These are phyloP conservation scores for Ptychochromis oligacanthus DNA, from an alignment of 2,113 vertebrate species.

Conservation along the genomic window DNA sequence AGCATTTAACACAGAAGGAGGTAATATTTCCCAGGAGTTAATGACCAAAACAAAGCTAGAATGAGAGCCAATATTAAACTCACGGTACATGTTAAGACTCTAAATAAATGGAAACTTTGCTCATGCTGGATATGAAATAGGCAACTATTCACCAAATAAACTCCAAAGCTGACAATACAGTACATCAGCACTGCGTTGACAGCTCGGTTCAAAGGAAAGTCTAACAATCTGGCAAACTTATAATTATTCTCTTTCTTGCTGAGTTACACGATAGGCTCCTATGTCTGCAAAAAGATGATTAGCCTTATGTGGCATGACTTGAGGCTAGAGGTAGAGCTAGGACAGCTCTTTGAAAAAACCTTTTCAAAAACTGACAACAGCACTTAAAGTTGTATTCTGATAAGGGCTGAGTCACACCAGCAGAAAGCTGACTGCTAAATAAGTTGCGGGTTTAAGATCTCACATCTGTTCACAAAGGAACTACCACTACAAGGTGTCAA, in stretches of 20 bases:
- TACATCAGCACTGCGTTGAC: too few species aligned
- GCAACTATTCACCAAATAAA: neutral
- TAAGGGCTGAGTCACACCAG: neutral
- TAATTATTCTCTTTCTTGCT: neutral
- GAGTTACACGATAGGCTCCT: neutral
- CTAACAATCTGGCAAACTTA: neutral
- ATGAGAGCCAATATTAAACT: neutral
- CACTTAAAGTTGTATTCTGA: neutral
- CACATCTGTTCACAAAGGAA: neutral
- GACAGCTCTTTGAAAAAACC: neutral
- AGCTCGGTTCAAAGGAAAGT: too few species aligned
- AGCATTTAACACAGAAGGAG: neutral
- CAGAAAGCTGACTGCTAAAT: neutral
- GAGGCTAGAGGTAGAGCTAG: neutral
- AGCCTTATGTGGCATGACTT: neutral
- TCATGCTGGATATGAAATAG: neutral
- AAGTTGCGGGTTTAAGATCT: neutral
- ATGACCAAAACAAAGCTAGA: neutral
- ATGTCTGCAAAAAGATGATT: neutral
- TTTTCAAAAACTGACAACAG: neutral
- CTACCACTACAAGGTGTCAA: neutral
- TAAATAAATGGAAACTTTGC: neutral
- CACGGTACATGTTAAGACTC: too few species aligned
- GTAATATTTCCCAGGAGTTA: neutral
- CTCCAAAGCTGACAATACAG: neutral